A percentile compares a stretch with the other conserved stretches of the same genome.
Conservation (phyloP, 2,797 vertebrate species). For the Nasua narica region DNA sequence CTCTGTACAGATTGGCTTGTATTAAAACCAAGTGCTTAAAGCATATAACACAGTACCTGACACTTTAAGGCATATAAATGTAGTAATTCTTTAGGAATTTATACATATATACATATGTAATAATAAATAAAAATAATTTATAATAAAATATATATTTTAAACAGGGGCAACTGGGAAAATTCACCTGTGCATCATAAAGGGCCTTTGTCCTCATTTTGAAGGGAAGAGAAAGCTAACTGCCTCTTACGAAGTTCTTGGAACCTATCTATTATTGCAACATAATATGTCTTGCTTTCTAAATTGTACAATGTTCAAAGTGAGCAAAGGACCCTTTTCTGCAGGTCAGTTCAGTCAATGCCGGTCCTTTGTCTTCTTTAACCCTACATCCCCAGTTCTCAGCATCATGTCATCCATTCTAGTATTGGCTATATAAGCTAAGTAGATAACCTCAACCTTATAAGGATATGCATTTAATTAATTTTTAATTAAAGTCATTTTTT, state of each 20-base stretch:
- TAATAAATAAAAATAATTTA: no score
- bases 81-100: neutral
- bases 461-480: no score
- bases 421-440: neutral
- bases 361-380: neutral
- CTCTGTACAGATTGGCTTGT: neutral
- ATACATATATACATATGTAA: neutral
- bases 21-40: neutral
- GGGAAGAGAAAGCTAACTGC: neutral
- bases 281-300: neutral
- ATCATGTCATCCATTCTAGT: neutral
- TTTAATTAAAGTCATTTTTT: neutral
- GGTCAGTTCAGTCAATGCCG: neutral
- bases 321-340: neutral
- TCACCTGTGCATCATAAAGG: neutral
- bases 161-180: neutral
- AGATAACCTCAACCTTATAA: neutral
- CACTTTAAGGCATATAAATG: neutral
- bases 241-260: neutral
- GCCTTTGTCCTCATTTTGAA: neutral
- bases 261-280: neutral
- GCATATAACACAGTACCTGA: neutral
- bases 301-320: neutral
- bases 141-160: neutral
- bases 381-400: neutral